These are phyloP conservation scores for Dicaeum eximium DNA, from an alignment of 2,113 vertebrate species.

Conservation along the genomic window DNA sequence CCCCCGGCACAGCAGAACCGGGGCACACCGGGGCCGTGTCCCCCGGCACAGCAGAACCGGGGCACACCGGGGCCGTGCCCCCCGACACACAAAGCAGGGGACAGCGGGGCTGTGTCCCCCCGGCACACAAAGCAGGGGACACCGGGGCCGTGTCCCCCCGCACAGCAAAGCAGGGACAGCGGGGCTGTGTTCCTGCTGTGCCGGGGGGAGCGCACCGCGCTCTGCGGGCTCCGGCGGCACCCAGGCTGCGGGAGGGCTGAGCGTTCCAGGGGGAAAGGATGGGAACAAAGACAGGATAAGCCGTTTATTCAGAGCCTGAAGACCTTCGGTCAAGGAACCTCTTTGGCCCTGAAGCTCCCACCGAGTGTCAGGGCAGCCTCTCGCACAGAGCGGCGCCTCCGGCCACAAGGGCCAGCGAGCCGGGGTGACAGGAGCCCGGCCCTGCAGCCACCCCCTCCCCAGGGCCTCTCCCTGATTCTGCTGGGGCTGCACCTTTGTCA, in stretches of 20 bases:
- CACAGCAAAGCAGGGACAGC: rapidly evolving
- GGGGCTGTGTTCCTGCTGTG: rapidly evolving
- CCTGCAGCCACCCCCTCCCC: background rate
- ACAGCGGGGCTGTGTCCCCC: rapidly evolving
- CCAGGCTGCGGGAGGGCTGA: background rate
- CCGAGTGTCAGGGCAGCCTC: rapidly evolving
- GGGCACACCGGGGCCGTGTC: rapidly evolving
- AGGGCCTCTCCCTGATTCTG: no score
- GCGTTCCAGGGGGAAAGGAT: background rate
- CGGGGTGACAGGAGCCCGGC: no score
- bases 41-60: no score
- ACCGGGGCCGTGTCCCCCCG: background rate
- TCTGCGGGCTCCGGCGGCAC: rapidly evolving
- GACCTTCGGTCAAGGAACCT: background rate
- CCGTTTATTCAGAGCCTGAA: background rate
- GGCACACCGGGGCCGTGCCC: no score
- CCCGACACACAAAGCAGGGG: no score
- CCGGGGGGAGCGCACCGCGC: rapidly evolving
- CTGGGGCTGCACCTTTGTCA: rapidly evolving
- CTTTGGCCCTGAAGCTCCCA: background rate
- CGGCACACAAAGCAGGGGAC: rapidly evolving
- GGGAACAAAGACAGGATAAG: background rate
- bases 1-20: no score
- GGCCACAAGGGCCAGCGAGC: no score
- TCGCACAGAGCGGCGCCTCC: rapidly evolving